phyloP scores from a whole-genome alignment of 2,113 vertebrate species.

The Piliocolobus tephrosceles region DNA sequence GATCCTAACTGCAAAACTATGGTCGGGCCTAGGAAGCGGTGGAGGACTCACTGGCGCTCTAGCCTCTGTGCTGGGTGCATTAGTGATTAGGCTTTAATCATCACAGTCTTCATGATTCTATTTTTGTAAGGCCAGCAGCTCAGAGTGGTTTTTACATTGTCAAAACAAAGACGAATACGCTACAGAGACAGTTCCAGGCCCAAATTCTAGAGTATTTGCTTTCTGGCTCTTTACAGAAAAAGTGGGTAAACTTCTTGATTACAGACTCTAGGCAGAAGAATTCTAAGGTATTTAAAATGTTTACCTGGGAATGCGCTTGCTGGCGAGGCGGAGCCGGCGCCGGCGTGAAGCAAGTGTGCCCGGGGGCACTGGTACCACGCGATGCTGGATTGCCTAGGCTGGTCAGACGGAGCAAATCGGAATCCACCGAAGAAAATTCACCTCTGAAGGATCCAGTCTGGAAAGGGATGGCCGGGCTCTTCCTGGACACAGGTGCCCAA shows the following conservation, averaged over 20 bases:
- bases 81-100: neutral
- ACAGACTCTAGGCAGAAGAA: neutral
- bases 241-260: neutral
- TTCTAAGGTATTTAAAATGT: neutral
- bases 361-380: neutral
- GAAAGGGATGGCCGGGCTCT: neutral
- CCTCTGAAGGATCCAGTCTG: neutral
- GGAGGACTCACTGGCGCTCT: neutral
- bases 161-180: neutral
- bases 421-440: neutral
- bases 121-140: neutral
- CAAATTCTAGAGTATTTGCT: neutral
- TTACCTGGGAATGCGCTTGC: slow-evolving; percentile 17
- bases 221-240: neutral
- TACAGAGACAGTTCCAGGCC: neutral
- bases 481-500: neutral
- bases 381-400: fast-evolving
- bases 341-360: neutral
- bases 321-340: neutral
- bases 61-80: neutral
- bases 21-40: too few species aligned
- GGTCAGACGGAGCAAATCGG: neutral
- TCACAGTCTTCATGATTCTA: neutral
- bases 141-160: neutral
- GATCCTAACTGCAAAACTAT: neutral